Evolutionary conservation across 2,113 vertebrate genomes (phyloP).

Genomic region (Carollia perspicillata): DNA sequence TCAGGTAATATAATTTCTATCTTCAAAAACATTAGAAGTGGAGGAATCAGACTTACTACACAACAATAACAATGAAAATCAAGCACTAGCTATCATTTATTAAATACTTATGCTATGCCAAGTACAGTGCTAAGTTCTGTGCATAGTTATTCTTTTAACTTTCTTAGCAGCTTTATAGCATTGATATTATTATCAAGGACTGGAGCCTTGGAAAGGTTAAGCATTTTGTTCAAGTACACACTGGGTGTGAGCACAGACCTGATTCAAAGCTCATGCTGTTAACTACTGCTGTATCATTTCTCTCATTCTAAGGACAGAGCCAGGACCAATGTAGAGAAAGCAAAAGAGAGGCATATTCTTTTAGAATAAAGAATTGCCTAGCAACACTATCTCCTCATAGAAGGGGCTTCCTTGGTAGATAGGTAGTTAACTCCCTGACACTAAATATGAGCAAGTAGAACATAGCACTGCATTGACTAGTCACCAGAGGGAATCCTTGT

Average conservation of each 20-base stretch:
- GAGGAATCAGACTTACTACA: neutral
- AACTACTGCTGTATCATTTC: neutral
- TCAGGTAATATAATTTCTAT: slow-evolving; percentile 2
- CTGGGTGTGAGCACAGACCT: neutral
- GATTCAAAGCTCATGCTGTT: slow-evolving; percentile 33
- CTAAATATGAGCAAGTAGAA: neutral
- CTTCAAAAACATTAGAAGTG: neutral
- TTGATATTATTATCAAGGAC: slow-evolving; percentile 29
- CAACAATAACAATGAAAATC: neutral
- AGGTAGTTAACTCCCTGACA: neutral
- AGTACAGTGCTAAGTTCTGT: slow-evolving; percentile 10
- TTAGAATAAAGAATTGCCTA: slow-evolving; percentile 32
- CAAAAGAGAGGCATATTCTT: slow-evolving; percentile 1
- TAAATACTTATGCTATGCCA: neutral
- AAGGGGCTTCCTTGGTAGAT: neutral
- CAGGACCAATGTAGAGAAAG: neutral
- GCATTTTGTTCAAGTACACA: slow-evolving; percentile 27
- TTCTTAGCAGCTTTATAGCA: neutral
- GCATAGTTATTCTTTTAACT: neutral
- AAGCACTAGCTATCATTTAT: neutral
- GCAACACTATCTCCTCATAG: neutral
- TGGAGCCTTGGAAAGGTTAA: slow-evolving; percentile 19
- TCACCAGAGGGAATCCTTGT: neutral
- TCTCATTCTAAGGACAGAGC: slow-evolving; percentile 1
- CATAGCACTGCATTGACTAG: neutral